A percentile compares a stretch with the other conserved stretches of the same genome.
Conservation (phyloP, 2,797 vertebrate species). For the Gymnocypris eckloni region DNA sequence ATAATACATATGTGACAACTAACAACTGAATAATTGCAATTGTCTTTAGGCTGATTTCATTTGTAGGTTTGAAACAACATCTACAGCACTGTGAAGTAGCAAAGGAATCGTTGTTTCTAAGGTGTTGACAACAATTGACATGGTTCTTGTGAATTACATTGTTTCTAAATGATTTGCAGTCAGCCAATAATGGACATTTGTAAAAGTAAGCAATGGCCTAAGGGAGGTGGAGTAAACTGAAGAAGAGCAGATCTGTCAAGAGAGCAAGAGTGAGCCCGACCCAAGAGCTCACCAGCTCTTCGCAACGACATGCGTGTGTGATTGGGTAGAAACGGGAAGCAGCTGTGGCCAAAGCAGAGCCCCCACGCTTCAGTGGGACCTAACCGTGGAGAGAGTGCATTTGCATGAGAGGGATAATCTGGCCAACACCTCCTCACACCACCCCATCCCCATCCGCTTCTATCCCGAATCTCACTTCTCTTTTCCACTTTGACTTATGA, state of each 20-base stretch:
- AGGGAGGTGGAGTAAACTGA: constrained; percentile 31
- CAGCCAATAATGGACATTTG: constrained; percentile 17
- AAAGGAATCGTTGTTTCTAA: not conserved
- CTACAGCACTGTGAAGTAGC: not conserved
- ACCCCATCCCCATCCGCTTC: constrained; percentile 75
- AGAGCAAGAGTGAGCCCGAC: constrained; percentile 61
- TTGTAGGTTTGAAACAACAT: not conserved
- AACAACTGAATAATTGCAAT: not conserved
- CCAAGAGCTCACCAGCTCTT: constrained; percentile 77
- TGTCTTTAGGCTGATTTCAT: not conserved
- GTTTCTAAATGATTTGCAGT: constrained; percentile 10
- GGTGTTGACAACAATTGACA: not conserved
- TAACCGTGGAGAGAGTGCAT: constrained; percentile 83
- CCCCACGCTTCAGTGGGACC: constrained; percentile 87
- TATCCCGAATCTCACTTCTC: constrained; percentile 94
- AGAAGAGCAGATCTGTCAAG: constrained; percentile 56
- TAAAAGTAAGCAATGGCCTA: constrained; percentile 19
- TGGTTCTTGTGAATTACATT: not conserved
- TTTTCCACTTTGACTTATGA: constrained; percentile 63
- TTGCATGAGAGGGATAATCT: constrained; percentile 96
- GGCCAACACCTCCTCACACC: constrained; percentile 81
- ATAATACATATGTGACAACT: not conserved
- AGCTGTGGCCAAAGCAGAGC: constrained; percentile 86
- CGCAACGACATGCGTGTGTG: constrained; percentile 67
- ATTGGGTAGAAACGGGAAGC: constrained; percentile 89